Evolutionary conservation across 1,140 invertebrate genomes (phyloP), one percentile per base, ranked within the genome.

Genomic region (Aphaenogaster floridana): DNA sequence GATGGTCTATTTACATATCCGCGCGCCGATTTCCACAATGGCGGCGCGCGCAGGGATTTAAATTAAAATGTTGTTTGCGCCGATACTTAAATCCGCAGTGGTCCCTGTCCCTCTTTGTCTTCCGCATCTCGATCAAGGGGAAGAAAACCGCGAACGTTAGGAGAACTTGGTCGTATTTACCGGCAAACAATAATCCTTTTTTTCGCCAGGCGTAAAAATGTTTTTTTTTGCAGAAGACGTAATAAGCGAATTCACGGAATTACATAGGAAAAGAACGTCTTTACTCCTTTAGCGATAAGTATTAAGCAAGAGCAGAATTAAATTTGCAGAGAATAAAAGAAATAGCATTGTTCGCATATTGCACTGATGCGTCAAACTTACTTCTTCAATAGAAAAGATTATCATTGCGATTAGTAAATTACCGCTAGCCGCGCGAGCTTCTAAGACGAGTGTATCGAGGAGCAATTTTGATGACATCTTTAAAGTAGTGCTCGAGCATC

Each of bases 21-120:
- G 52, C 36, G 21, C 84, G 72, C 81, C 61, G 78, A 77, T 89
- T 87, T 89, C 36, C 80, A 84, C 80, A 84, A 84, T 84, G 69
- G 13, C 80, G 80, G 66, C 52, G 39, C 76, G 87, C 86, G 72
- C 69, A 28, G 86, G 74, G 81, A 81, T 89, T 77, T 84, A 91
- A 92, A 92, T 92, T 92, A 88, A 90, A 92, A 91, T 88, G 74
- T 83, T 91, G 88, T 92, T 92, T 92, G 86, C 88, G 54, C 81
- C 90, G 91, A 92, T 87, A 86, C 90, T 91, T 90, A 88, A 83
- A 87, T 89, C 68, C 50, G 63, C 42, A 50, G 52, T 54, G 45
- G 9, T 88, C 48, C 50, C 68, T 69, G 42, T 72, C 34, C 34
- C 54, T 17, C 52, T 68, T 79, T 77, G 74, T 66, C 76, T 68